Conservation (phyloP, 2,888 invertebrate species). For the Sarcophaga rosellei region DNA sequence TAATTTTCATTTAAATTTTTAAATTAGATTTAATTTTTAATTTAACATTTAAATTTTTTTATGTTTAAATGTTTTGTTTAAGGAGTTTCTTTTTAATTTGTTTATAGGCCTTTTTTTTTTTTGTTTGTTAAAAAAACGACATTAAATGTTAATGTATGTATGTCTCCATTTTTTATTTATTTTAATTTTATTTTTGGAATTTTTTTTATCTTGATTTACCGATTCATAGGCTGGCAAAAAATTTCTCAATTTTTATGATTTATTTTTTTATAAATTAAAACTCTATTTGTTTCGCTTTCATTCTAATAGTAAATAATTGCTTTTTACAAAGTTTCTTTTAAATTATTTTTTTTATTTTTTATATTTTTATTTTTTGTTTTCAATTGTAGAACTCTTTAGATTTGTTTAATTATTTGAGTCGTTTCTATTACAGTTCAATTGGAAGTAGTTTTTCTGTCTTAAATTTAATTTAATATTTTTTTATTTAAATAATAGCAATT, state of each 20-base stretch:
- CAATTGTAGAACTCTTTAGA: slow-evolving; percentile 18
- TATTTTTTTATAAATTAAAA: slow-evolving; percentile 25
- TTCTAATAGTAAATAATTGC: slow-evolving; percentile 52
- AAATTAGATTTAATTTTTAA: slow-evolving; percentile 45
- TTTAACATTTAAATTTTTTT: slow-evolving; percentile 50
- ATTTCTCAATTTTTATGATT: background rate
- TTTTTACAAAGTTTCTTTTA: slow-evolving; percentile 31
- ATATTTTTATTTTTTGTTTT: too few relatives aligned
- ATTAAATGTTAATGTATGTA: slow-evolving; percentile 65
- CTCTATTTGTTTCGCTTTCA: background rate
- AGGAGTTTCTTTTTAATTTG: slow-evolving; percentile 47
- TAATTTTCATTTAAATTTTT: slow-evolving; percentile 41
- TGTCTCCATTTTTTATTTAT: slow-evolving; percentile 32
- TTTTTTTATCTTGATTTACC: slow-evolving; percentile 23
- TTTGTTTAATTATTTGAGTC: slow-evolving; percentile 49
- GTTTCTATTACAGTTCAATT: slow-evolving; percentile 61
- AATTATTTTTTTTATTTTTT: background rate
- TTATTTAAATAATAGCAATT: slow-evolving; percentile 42
- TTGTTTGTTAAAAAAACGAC: slow-evolving; percentile 45
- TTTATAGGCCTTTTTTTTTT: slow-evolving; percentile 2
- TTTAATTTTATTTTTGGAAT: slow-evolving; percentile 12
- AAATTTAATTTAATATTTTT: slow-evolving; percentile 22
- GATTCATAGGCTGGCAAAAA: slow-evolving; percentile 9
- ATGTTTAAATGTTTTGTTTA: slow-evolving; percentile 43
- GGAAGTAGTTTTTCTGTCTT: slow-evolving; percentile 54